phyloP scores from a whole-genome alignment of 2,888 invertebrate species.

The Leptopilina drosophilae region DNA sequence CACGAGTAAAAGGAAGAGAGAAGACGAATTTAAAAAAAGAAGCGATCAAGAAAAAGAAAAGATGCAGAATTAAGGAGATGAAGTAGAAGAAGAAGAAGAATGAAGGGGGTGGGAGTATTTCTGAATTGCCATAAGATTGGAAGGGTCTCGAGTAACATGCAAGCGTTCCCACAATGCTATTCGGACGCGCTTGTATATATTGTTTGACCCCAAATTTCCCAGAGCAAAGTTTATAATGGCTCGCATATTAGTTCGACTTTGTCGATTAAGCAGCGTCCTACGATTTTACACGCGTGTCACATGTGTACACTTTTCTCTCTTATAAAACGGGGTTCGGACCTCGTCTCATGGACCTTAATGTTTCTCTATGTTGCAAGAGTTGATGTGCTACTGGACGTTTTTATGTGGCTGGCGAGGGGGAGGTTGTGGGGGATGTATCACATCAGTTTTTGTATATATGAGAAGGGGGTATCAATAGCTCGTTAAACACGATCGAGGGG shows the following conservation, averaged over 20 bases:
- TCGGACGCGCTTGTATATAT: constrained; percentile 42
- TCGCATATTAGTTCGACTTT: constrained; percentile 51
- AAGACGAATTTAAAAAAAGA: background rate
- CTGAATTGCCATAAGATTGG: constrained; percentile 2
- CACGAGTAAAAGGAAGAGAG: background rate
- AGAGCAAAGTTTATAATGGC: constrained; percentile 68
- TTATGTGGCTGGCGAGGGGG: constrained; percentile 14
- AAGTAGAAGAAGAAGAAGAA: background rate
- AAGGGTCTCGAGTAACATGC: constrained; percentile 54
- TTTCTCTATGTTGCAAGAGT: background rate
- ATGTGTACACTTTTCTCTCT: constrained; percentile 54
- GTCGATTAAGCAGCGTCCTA: constrained; percentile 31
- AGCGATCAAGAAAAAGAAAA: constrained; percentile 17
- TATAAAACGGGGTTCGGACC: constrained; percentile 44
- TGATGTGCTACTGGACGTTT: constrained; percentile 28
- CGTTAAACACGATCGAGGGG: constrained; percentile 71
- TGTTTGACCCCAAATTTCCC: constrained; percentile 59
- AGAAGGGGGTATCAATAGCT: constrained; percentile 74
- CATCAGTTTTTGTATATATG: constrained; percentile 32
- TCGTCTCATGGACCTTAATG: constrained; percentile 42
- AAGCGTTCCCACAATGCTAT: constrained; percentile 65
- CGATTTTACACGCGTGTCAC: constrained; percentile 54
- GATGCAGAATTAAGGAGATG: background rate
- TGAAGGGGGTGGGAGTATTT: background rate
- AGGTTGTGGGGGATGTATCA: constrained; percentile 17